Conservation (phyloP, 2,888 invertebrate genomes). For the Xestia xanthographa region DNA sequence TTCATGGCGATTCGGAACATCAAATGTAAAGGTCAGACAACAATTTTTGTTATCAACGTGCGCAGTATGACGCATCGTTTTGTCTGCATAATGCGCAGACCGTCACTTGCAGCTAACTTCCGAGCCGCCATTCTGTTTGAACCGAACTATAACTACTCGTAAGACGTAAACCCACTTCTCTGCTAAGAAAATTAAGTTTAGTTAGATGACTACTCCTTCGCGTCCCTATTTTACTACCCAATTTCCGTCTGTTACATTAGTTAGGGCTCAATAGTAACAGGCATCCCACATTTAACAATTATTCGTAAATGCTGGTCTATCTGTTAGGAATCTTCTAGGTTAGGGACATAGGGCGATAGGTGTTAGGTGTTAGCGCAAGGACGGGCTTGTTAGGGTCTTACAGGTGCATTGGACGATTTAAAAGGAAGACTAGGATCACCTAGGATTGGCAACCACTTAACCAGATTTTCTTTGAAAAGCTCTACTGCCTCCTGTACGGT, state of each 20-base stretch:
- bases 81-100: too few species aligned
- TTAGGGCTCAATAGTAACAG: neutral
- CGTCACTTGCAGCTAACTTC: too few species aligned
- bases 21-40: too few species aligned
- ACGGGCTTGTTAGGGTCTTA: neutral
- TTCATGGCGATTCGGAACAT: too few species aligned
- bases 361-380: neutral
- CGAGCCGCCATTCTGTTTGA: too few species aligned
- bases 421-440: too few species aligned
- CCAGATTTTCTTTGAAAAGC: neutral
- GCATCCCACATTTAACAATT: neutral
- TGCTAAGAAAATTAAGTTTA: neutral
- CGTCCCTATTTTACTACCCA: neutral
- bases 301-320: neutral
- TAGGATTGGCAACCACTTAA: neutral
- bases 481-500: too few species aligned
- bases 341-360: neutral
- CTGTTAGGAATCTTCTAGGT: neutral
- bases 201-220: neutral
- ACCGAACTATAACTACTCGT: too few species aligned
- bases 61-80: too few species aligned
- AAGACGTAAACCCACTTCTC: constrained; percentile 1
- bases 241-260: neutral
- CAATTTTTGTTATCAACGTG: too few species aligned
- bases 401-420: neutral